Conservation (phyloP, 2,113 vertebrate genomes). For the Hydrochoerus hydrochaeris region DNA sequence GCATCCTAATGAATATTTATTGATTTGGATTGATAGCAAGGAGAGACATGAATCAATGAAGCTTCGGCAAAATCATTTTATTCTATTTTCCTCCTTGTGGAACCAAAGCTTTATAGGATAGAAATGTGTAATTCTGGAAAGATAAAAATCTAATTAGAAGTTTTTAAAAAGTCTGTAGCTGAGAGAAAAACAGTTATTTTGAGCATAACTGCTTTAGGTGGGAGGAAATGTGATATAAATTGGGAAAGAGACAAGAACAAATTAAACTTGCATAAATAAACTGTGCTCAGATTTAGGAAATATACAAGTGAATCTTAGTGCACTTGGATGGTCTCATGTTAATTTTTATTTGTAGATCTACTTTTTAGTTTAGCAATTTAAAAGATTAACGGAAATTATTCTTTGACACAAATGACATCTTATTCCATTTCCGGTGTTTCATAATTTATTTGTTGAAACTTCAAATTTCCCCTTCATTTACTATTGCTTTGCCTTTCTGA, state of each 20-base stretch:
- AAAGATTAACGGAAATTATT: not conserved
- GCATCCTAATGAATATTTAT: not conserved
- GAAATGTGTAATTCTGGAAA: not conserved
- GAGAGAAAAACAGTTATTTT: not conserved
- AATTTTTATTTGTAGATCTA: not conserved
- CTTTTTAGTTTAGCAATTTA: not conserved
- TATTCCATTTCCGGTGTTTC: not conserved
- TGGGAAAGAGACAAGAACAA: not conserved
- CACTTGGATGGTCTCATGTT: not conserved
- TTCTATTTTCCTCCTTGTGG: not conserved
- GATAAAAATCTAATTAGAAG: not conserved
- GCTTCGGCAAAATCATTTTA: not conserved
- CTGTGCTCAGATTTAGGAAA: not conserved
- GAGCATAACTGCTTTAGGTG: not conserved
- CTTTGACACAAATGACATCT: not conserved
- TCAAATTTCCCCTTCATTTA: not conserved
- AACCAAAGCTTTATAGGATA: not conserved
- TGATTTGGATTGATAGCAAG: not conserved
- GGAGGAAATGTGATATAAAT: not conserved
- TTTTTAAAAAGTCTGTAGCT: not conserved
- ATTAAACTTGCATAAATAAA: conserved; percentile 1
- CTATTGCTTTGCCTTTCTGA: not conserved
- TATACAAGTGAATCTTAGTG: not conserved
- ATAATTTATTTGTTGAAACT: not conserved
- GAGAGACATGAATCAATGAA: not conserved